Conservation (phyloP, 2,888 invertebrate species). For the Clostera curtula region DNA sequence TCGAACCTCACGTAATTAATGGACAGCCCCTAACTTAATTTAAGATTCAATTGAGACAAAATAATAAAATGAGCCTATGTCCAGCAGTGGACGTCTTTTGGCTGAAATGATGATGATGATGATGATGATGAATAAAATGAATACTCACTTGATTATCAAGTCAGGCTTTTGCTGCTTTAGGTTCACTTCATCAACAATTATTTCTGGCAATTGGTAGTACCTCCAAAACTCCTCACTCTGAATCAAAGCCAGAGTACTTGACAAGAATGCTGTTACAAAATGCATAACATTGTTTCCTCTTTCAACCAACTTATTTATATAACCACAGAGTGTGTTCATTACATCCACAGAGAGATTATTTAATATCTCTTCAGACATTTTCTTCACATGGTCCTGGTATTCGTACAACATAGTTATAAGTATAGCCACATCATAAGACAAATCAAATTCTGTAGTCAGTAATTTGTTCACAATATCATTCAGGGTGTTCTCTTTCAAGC, state of each 20-base stretch:
- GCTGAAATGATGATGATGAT: too few relatives aligned
- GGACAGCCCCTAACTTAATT: too few relatives aligned
- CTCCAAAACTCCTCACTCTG: slow-evolving; percentile 61
- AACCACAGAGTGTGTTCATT: slow-evolving; percentile 45
- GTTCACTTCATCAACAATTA: slow-evolving; percentile 75
- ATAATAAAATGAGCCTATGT: too few relatives aligned
- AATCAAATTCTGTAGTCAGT: slow-evolving; percentile 47
- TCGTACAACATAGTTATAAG: slow-evolving; percentile 82
- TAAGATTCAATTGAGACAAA: too few relatives aligned
- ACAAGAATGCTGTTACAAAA: slow-evolving; percentile 75
- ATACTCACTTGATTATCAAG: slow-evolving; percentile 73
- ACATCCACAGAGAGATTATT: slow-evolving; percentile 53
- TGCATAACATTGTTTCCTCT: slow-evolving; percentile 72
- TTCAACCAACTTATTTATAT: slow-evolving; percentile 70
- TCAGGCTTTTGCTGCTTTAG: slow-evolving; percentile 72
- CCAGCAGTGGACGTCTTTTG: too few relatives aligned
- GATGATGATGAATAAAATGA: slow-evolving; percentile 4
- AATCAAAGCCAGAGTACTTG: slow-evolving; percentile 63
- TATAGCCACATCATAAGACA: slow-evolving; percentile 76
- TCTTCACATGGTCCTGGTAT: slow-evolving; percentile 69
- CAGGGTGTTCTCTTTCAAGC: slow-evolving; percentile 77
- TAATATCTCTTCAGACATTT: slow-evolving; percentile 70
- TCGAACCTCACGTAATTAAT: too few relatives aligned
- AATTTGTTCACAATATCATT: slow-evolving; percentile 73
- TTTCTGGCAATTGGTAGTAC: slow-evolving; percentile 72